Conservation (phyloP, 2,888 invertebrate genomes). For the Heliconius erato region DNA sequence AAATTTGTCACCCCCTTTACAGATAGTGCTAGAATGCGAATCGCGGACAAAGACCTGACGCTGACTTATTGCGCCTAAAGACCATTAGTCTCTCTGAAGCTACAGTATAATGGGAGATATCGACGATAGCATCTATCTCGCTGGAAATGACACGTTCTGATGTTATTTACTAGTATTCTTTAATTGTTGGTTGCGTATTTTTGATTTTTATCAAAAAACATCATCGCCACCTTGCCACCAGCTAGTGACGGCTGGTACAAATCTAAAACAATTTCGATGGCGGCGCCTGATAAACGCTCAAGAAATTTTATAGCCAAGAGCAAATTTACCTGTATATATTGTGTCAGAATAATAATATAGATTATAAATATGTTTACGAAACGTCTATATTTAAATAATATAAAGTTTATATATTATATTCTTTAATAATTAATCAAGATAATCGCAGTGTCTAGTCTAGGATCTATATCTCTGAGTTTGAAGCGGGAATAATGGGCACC, state of each 20-base stretch:
- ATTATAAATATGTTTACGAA: background rate
- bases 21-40: slow-evolving; percentile 81
- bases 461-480: slow-evolving; percentile 56
- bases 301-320: slow-evolving; percentile 22
- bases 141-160: slow-evolving; percentile 67
- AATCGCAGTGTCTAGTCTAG: slow-evolving; percentile 58
- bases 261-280: slow-evolving; percentile 35
- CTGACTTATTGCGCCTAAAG: slow-evolving; percentile 80
- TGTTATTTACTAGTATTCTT: slow-evolving; percentile 50
- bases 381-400: background rate
- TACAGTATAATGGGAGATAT: slow-evolving; percentile 74
- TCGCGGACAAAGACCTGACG: slow-evolving; percentile 79
- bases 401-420: background rate
- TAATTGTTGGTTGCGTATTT: slow-evolving; percentile 54
- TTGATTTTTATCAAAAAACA: slow-evolving; percentile 52
- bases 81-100: slow-evolving; percentile 82
- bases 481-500: slow-evolving; percentile 72
- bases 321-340: background rate
- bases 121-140: slow-evolving; percentile 60
- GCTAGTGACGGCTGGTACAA: slow-evolving; percentile 27
- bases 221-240: slow-evolving; percentile 43
- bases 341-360: slow-evolving; percentile 25
- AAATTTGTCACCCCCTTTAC: slow-evolving; percentile 83
- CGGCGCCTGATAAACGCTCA: slow-evolving; percentile 15
- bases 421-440: background rate